phyloP scores from a whole-genome alignment of 2,113 vertebrate species.

The Marmota flaviventris region DNA sequence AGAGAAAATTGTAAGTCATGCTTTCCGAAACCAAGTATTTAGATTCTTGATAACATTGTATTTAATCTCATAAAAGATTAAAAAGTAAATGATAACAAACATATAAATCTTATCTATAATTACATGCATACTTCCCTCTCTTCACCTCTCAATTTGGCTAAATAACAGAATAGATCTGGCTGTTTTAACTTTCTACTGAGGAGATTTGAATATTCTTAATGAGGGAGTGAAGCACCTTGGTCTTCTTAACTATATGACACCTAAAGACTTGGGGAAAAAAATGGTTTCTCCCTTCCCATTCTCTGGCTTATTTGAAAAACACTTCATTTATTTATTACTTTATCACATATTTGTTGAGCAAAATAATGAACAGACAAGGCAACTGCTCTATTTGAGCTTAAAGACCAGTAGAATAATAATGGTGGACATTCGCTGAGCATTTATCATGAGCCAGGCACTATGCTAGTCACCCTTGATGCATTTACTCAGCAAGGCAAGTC shows the following conservation, averaged over 20 bases:
- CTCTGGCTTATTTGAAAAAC: not conserved
- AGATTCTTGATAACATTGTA: slow-evolving; percentile 62
- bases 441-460: not conserved
- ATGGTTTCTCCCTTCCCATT: not conserved
- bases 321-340: slow-evolving; percentile 35
- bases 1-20: slow-evolving; percentile 46
- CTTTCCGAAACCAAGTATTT: slow-evolving; percentile 57
- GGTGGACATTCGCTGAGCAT: not conserved
- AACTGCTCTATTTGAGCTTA: not conserved
- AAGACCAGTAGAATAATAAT: not conserved
- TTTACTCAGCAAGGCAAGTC: not conserved
- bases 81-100: slow-evolving; percentile 16
- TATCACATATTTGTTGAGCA: slow-evolving; percentile 9
- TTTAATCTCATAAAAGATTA: slow-evolving; percentile 56
- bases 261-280: not conserved
- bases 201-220: not conserved
- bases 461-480: not conserved
- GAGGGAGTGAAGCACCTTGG: not conserved
- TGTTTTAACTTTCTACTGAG: slow-evolving; percentile 6
- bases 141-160: slow-evolving; percentile 30
- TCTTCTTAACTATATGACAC: not conserved
- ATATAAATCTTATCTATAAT: slow-evolving; percentile 54
- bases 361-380: not conserved
- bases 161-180: not conserved
- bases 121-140: not conserved